Evolutionary conservation across 2,797 vertebrate species (phyloP).

Genomic region (Gastrophryne carolinensis): DNA sequence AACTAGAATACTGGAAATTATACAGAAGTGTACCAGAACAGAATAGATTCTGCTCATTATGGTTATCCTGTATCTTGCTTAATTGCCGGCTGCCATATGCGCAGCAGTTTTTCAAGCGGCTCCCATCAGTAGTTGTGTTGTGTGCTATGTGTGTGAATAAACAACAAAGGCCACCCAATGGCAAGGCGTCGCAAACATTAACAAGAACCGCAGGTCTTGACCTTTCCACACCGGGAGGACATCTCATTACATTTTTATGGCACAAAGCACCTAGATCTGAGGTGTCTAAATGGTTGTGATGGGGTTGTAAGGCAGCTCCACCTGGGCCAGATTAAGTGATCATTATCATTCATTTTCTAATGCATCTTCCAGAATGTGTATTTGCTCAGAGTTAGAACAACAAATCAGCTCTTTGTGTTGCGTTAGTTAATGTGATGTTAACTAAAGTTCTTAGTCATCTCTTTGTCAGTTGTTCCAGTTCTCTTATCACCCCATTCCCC

Average conservation of each 20-base stretch:
- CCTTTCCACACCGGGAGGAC: background rate
- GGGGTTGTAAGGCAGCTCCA: background rate
- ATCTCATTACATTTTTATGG: conserved; percentile 10
- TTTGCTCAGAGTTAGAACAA: conserved; percentile 24
- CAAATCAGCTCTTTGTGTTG: conserved; percentile 36
- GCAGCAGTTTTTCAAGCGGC: background rate
- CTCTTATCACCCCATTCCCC: conserved; percentile 24
- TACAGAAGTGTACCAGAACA: too few species aligned
- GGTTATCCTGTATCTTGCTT: background rate
- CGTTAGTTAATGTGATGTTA: conserved; percentile 45
- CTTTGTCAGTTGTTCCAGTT: conserved; percentile 35
- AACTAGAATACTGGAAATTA: too few species aligned
- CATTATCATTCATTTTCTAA: conserved; percentile 40
- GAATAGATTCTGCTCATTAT: background rate
- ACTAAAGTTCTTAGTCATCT: conserved; percentile 43
- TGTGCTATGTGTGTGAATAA: background rate
- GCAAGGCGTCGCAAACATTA: background rate
- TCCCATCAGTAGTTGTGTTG: background rate
- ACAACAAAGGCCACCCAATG: background rate
- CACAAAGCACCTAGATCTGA: background rate
- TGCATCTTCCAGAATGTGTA: conserved; percentile 13
- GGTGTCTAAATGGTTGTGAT: background rate
- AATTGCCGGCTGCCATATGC: background rate
- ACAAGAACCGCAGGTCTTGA: background rate
- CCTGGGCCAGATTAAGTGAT: conserved; percentile 35